Percentiles rank a stretch among this genome's conserved stretches.
These are phyloP conservation scores for Chrysemys picta DNA, from an alignment of 2,113 vertebrate species.

Conservation along the genomic window DNA sequence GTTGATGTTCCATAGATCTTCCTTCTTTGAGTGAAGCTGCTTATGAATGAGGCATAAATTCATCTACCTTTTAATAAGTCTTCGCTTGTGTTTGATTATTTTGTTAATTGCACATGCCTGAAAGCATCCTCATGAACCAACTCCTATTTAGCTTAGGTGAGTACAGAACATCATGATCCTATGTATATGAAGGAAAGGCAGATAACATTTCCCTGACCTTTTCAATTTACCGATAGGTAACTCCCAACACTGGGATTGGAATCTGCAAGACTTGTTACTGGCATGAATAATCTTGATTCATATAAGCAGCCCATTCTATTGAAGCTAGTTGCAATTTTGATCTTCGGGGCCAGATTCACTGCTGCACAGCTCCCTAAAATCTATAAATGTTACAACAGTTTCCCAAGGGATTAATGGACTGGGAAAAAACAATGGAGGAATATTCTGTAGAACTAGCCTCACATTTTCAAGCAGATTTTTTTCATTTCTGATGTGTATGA, in stretches of 20 bases:
- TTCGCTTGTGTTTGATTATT: neutral
- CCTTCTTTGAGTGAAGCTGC: rapidly evolving
- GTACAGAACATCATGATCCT: rapidly evolving
- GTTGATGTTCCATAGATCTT: rapidly evolving
- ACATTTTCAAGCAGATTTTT: neutral
- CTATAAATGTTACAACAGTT: neutral
- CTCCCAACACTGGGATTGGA: neutral
- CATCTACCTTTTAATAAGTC: neutral
- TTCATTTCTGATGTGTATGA: neutral
- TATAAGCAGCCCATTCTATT: neutral
- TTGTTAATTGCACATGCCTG: neutral
- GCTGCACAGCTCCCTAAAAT: neutral
- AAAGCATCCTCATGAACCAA: neutral
- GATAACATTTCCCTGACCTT: neutral
- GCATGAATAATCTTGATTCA: neutral
- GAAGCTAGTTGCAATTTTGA: neutral
- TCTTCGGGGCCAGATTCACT: neutral
- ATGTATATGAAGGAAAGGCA: neutral
- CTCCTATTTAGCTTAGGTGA: neutral
- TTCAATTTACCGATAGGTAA: neutral
- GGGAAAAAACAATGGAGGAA: neutral
- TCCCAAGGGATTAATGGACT: neutral
- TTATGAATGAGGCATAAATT: neutral
- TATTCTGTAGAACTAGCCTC: neutral
- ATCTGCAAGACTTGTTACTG: neutral